Base-by-base conservation (phyloP, 1,140 invertebrate genomes). In the Procambarus virginalis region DNA sequence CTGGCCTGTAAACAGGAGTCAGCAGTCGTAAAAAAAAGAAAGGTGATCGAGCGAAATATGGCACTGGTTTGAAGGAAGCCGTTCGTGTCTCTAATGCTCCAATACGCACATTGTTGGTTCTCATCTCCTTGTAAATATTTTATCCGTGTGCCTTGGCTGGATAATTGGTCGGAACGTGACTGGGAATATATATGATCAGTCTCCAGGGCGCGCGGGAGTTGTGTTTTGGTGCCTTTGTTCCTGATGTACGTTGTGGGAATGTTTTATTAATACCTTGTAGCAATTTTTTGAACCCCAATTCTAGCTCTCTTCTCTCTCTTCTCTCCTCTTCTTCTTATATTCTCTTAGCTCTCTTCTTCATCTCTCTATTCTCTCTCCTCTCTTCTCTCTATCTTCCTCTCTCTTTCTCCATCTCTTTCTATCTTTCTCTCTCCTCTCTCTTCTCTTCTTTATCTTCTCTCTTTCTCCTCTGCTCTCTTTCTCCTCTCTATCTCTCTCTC, bases 351-450 rank as follows among this genome's bases (percentile, higher is more conserved):
- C 82, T 84, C 82, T 73, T 70, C 64, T 73, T 12, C 20, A 2
- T 20, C 64, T 84, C 68, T 83, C 9, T 51, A 0, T 12, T 48
- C 12, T 75, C 70, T 75, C 78, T 80, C 46, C 46, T 17, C 46
- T 14, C 49, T 55, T 64, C 17, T 45, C 46, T 68, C 22, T 5
- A 2, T 14, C 14, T 34, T 6, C 46, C 14, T 34, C 55, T n/a
- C 60, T 60, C 34, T 45, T 1, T 8, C 20, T n/a, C 51, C 4
- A 2, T 60, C 60, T 34, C 55, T 64, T 0, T 34, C 22, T 64
- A 58, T 60, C 55, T 83, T 55, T 45, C 82, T 84, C n/a, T 84
- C 60, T 84, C 82, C 83, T 76, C 83, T 76, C 83, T 85, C 70
- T 85, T 76, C 83, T 85, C 83, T 76, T 76, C 70, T 45, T 22